Evolutionary conservation across 2,113 vertebrate species (phyloP).

Genomic region (Cephalopholis sonnerati): DNA sequence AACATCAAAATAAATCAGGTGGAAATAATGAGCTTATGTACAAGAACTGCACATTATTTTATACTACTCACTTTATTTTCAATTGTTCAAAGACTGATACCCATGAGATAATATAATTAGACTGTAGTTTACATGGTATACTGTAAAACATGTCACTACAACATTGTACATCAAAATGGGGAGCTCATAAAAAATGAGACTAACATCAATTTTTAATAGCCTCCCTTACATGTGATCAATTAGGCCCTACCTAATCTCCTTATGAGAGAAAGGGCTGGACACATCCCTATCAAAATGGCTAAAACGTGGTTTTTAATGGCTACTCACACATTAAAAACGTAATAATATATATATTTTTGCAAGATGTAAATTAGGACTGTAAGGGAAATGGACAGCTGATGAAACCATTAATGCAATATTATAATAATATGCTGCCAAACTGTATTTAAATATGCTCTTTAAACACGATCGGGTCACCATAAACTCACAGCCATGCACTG

Average conservation of each 20-base stretch:
- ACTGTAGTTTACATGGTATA: neutral
- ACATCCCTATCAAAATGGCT: slow-evolving; percentile 1
- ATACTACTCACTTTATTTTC: neutral
- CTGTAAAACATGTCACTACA: slow-evolving; percentile 3
- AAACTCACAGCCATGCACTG: neutral
- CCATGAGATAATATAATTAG: neutral
- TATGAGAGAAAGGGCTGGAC: neutral
- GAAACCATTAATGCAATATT: neutral
- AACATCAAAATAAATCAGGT: neutral
- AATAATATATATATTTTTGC: neutral
- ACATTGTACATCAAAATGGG: slow-evolving; percentile 20
- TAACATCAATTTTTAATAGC: neutral
- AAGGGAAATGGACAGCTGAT: rapidly evolving
- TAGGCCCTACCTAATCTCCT: neutral
- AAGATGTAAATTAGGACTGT: neutral
- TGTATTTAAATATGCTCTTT: neutral
- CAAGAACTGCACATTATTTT: neutral
- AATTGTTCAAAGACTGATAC: neutral
- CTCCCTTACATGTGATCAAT: slow-evolving; percentile 5
- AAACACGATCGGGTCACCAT: neutral
- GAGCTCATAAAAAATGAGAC: neutral
- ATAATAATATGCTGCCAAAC: neutral
- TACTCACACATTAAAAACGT: neutral
- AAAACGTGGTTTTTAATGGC: neutral
- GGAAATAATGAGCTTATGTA: neutral